These are phyloP conservation scores for Sarcophaga caerulescens DNA, from an alignment of 2,888 invertebrate species.

Conservation along the genomic window DNA sequence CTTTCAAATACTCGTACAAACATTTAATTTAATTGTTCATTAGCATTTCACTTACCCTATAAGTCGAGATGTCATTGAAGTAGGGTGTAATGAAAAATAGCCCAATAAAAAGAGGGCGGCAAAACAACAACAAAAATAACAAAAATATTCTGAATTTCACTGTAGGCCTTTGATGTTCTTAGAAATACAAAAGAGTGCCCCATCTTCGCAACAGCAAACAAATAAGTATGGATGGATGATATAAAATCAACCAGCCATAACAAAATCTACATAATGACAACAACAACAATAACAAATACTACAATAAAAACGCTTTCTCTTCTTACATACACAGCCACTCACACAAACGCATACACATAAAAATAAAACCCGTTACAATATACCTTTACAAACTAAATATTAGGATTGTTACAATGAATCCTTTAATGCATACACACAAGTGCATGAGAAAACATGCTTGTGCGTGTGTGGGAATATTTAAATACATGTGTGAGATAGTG, in stretches of 20 bases:
- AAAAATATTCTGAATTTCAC: neutral
- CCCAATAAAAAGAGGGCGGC: neutral
- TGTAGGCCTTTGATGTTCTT: slow-evolving; percentile 29
- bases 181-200: slow-evolving; percentile 5
- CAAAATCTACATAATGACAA: neutral
- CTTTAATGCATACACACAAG: neutral
- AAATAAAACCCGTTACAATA: no score
- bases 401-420: slow-evolving; percentile 19
- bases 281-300: neutral
- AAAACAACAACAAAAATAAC: neutral
- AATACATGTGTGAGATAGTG: slow-evolving; percentile 14
- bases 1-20: no score
- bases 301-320: no score
- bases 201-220: no score
- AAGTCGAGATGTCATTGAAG: neutral
- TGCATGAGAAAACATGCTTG: neutral
- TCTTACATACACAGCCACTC: neutral
- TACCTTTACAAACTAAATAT: neutral
- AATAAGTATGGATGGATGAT: neutral
- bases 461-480: neutral
- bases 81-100: neutral
- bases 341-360: neutral
- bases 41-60: no score
- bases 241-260: slow-evolving; percentile 17
- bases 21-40: no score